Evolutionary conservation across 2,797 vertebrate species (phyloP).

Genomic region (Clarias fuscus): DNA sequence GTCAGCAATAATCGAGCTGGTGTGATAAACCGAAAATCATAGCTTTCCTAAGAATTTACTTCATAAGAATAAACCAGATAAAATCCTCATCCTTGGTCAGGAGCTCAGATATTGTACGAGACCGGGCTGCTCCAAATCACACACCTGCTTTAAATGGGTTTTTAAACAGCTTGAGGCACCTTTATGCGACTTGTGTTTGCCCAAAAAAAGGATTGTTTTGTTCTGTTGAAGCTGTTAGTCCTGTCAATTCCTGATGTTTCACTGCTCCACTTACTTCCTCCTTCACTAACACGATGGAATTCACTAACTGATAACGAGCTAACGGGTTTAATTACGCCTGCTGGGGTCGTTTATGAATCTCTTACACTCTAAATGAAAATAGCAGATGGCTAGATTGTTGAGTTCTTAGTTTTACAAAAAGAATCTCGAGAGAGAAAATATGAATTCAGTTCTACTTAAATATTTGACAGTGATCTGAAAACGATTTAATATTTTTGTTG

Average conservation of each 20-base stretch:
- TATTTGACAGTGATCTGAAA: neutral
- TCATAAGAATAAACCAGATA: neutral
- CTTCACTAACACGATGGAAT: neutral
- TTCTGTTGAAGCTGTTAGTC: neutral
- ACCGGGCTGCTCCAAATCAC: neutral
- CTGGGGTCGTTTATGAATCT: neutral
- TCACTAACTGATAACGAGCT: neutral
- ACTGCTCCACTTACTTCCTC: neutral
- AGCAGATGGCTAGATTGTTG: neutral
- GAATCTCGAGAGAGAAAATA: neutral
- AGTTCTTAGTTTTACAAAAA: too few relatives aligned
- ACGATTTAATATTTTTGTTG: neutral
- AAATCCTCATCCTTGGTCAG: neutral
- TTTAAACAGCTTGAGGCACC: slow-evolving; percentile 1
- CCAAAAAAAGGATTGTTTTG: neutral
- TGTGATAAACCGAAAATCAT: neutral
- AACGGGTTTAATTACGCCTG: neutral
- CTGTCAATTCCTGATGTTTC: slow-evolving; percentile 23
- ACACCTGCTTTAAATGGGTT: neutral
- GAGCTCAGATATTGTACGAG: neutral
- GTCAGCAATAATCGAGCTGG: neutral
- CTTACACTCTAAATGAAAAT: neutral
- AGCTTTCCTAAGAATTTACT: neutral
- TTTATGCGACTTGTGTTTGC: neutral
- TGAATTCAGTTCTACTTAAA: neutral